Conservation (phyloP, 1,140 invertebrate genomes). For the Drosophila nasuta region DNA sequence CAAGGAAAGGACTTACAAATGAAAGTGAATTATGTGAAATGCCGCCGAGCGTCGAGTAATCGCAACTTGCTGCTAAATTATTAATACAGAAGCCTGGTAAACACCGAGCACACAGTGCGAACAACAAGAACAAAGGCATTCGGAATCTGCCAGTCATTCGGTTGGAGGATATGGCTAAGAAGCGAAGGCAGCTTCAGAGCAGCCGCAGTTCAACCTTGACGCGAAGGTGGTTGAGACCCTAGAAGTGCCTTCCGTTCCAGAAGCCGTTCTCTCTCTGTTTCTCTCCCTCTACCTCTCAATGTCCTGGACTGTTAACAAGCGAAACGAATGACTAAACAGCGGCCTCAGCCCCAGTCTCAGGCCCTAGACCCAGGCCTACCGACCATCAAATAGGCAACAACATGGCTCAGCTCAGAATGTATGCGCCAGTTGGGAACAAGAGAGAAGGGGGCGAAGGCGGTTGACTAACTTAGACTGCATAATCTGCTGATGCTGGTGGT, state of each 20-base stretch:
- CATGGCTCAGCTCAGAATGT: slow-evolving; percentile 42
- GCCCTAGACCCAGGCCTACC: slow-evolving; percentile 7
- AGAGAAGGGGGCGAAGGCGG: not conserved
- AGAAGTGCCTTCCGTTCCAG: slow-evolving; percentile 46
- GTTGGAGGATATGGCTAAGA: not conserved
- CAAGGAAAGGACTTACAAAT: slow-evolving; percentile 36
- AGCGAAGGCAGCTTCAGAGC: too few relatives aligned
- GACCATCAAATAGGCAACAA: slow-evolving; percentile 28
- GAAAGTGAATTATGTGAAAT: slow-evolving; percentile 76
- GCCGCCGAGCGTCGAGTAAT: slow-evolving; percentile 68
- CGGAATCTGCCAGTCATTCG: slow-evolving; percentile 65
- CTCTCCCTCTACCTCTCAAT: not conserved
- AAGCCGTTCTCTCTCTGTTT: slow-evolving; percentile 44
- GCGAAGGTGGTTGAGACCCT: slow-evolving; percentile 34
- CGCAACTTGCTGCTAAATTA: slow-evolving; percentile 75
- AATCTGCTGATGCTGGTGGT: slow-evolving; percentile 33
- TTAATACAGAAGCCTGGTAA: slow-evolving; percentile 67
- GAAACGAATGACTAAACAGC: slow-evolving; percentile 76
- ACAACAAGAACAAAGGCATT: slow-evolving; percentile 35
- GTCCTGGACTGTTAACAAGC: slow-evolving; percentile 72
- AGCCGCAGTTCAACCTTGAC: slow-evolving; percentile 43
- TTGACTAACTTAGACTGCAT: slow-evolving; percentile 40
- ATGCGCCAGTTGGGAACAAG: slow-evolving; percentile 41
- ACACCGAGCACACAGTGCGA: slow-evolving; percentile 50
- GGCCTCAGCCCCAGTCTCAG: slow-evolving; percentile 21